phyloP scores from a whole-genome alignment of 2,888 invertebrate genomes.

The Pristionchus mayeri region DNA sequence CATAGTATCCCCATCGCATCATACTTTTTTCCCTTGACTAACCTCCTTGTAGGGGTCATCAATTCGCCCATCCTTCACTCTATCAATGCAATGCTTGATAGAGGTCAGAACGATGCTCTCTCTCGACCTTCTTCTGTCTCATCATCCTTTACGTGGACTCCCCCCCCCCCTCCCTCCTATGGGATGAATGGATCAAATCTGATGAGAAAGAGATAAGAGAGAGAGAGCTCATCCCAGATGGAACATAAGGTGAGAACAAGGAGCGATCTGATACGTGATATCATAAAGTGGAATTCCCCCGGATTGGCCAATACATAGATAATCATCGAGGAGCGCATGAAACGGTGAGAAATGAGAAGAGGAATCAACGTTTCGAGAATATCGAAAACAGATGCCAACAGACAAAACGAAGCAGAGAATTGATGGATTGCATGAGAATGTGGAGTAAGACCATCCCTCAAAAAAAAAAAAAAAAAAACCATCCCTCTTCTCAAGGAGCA shows the following conservation, averaged over 20 bases:
- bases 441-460: background rate
- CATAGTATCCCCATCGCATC: slow-evolving; percentile 12
- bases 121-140: background rate
- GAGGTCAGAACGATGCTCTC: slow-evolving; percentile 36
- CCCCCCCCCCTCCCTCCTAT: background rate
- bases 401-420: slow-evolving; percentile 1
- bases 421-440: slow-evolving; percentile 4
- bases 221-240: slow-evolving; percentile 24
- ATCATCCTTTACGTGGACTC: background rate
- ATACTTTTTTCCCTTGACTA: slow-evolving; percentile 34
- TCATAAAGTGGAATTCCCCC: background rate
- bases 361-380: slow-evolving; percentile 5
- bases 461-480: background rate
- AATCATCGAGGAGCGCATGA: background rate
- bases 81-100: slow-evolving; percentile 34
- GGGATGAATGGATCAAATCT: background rate
- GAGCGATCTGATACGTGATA: slow-evolving; percentile 1
- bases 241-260: background rate
- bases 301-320: background rate
- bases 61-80: slow-evolving; percentile 33
- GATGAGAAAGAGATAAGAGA: slow-evolving; percentile 6
- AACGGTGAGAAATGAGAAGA: background rate
- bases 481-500: slow-evolving; percentile 21
- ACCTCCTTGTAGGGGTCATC: slow-evolving; percentile 22
- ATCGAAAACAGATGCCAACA: slow-evolving; percentile 19